Evolutionary conservation across 2,113 vertebrate genomes (phyloP).

Genomic region (Haemorhous mexicanus): DNA sequence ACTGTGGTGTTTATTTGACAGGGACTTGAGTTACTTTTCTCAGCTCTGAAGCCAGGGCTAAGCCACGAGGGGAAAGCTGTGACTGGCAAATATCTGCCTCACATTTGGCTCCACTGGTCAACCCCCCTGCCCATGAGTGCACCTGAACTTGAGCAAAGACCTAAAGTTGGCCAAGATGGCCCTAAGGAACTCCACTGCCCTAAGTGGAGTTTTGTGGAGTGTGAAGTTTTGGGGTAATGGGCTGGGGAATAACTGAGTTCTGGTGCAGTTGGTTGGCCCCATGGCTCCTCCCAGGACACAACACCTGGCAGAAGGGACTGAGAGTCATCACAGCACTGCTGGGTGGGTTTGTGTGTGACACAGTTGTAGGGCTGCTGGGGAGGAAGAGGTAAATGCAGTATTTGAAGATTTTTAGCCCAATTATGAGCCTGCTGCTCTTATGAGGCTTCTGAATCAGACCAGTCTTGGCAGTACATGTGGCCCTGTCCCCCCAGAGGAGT

Average conservation of each 20-base stretch:
- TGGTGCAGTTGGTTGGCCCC: neutral
- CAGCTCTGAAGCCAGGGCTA: neutral
- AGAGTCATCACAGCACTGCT: neutral
- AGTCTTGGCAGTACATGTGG: neutral
- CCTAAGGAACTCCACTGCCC: neutral
- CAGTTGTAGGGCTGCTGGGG: neutral
- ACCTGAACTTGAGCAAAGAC: neutral
- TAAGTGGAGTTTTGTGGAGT: no score
- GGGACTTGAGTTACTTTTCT: neutral
- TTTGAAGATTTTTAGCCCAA: neutral
- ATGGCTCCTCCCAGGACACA: neutral
- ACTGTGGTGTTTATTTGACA: neutral
- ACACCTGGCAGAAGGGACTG: neutral
- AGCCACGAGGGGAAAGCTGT: neutral
- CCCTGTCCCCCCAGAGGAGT: neutral
- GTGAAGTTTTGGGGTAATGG: neutral
- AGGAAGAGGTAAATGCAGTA: neutral
- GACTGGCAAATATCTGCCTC: neutral
- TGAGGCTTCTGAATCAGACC: neutral
- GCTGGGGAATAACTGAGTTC: neutral
- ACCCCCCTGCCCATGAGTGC: neutral
- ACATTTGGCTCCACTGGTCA: neutral
- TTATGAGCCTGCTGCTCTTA: neutral
- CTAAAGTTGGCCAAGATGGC: neutral
- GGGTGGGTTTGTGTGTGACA: neutral